These are phyloP conservation scores for Chymomyza caudatula DNA, from an alignment of 2,888 invertebrate species.

Conservation along the genomic window DNA sequence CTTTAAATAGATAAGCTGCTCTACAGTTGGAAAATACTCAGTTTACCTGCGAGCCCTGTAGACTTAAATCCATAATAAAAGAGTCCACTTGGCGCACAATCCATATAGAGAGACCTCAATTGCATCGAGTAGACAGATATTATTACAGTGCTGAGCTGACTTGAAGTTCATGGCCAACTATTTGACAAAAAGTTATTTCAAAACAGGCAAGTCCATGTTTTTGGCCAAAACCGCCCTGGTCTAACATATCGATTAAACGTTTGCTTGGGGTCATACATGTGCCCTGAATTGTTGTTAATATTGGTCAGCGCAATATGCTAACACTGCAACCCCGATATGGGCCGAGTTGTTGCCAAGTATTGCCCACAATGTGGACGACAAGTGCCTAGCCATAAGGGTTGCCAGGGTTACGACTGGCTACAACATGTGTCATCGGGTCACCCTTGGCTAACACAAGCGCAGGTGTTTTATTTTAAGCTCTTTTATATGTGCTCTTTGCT, in stretches of 20 bases:
- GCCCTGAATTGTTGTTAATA: constrained; percentile 31
- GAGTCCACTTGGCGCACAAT: constrained; percentile 1
- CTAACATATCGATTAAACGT: constrained; percentile 67
- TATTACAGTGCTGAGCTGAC: not conserved
- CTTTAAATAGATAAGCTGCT: not conserved
- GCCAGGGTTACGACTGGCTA: constrained; percentile 19
- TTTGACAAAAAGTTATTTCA: constrained; percentile 8
- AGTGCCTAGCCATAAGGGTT: constrained; percentile 11
- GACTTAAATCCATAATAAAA: constrained; percentile 77
- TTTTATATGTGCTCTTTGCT: too few species aligned
- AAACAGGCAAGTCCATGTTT: constrained; percentile 33
- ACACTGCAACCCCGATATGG: constrained; percentile 42
- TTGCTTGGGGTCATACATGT: constrained; percentile 32
- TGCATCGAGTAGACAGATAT: constrained; percentile 38
- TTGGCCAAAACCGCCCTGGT: constrained; percentile 51
- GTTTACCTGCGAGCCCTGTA: constrained; percentile 77
- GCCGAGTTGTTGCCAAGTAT: constrained; percentile 26
- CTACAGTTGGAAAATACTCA: not conserved
- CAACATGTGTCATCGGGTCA: not conserved
- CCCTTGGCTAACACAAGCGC: too few species aligned
- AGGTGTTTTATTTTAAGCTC: not conserved
- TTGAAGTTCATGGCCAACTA: constrained; percentile 55
- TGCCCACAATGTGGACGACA: constrained; percentile 14
- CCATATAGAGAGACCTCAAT: constrained; percentile 16
- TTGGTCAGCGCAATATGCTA: constrained; percentile 55